Evolutionary conservation across 2,797 vertebrate genomes (phyloP).

Genomic region (Pangasius macronema): DNA sequence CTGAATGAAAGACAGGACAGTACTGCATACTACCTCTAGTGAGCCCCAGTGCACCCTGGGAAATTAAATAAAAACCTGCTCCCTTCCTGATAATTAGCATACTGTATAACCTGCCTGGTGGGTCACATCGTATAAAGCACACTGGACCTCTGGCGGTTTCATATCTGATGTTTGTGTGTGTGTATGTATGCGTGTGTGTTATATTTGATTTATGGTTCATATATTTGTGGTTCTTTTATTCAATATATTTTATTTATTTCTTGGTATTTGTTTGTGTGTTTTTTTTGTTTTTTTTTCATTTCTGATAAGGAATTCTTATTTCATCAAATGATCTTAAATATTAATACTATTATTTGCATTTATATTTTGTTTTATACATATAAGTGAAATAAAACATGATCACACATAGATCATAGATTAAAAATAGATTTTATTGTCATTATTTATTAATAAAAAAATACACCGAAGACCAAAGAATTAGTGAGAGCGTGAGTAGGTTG

Average conservation of each 20-base stretch:
- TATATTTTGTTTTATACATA: no score
- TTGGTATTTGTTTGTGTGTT: background rate
- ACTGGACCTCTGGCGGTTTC: slow-evolving; percentile 66
- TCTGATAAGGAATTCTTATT: background rate
- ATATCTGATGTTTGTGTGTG: background rate
- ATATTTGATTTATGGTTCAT: no score
- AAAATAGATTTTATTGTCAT: background rate
- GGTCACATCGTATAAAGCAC: slow-evolving; percentile 75
- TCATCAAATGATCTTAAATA: background rate
- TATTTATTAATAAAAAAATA: slow-evolving; percentile 28
- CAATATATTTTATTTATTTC: background rate
- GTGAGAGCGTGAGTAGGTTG: slow-evolving; percentile 59
- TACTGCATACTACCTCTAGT: background rate
- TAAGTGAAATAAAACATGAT: background rate
- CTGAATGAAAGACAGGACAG: background rate
- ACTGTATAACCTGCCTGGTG: slow-evolving; percentile 74
- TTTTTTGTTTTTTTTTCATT: background rate
- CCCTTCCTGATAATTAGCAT: slow-evolving; percentile 75
- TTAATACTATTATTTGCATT: background rate
- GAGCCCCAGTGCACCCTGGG: slow-evolving; percentile 70
- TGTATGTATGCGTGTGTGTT: background rate
- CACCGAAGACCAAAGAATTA: slow-evolving; percentile 60
- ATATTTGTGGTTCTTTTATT: background rate
- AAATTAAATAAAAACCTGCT: slow-evolving; percentile 80
- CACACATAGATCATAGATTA: background rate